Percentiles rank a stretch among this genome's conserved stretches.
phyloP scores from a whole-genome alignment of 1,140 invertebrate species.

The Portunus trituberculatus region DNA sequence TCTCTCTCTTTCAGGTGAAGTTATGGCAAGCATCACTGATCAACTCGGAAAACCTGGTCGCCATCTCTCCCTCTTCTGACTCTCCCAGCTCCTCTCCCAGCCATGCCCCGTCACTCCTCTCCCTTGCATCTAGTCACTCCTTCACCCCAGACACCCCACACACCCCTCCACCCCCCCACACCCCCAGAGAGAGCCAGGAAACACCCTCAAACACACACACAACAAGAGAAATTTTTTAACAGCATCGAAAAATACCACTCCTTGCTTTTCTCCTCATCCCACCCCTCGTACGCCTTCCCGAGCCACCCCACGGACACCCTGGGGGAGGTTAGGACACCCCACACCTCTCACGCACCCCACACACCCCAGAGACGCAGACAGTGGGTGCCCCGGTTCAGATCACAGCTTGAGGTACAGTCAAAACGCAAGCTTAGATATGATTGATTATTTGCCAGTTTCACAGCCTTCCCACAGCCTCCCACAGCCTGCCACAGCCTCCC shows the following conservation, averaged over 20 bases:
- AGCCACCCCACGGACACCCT: conserved; percentile 25
- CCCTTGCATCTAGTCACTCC: conserved; percentile 36
- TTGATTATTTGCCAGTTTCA: not conserved
- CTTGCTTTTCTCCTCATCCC: not conserved
- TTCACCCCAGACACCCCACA: conserved; percentile 1
- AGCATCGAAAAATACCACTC: conserved; percentile 35
- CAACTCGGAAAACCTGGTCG: not conserved
- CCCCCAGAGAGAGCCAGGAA: not conserved
- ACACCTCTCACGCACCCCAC: too few species aligned
- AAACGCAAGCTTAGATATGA: conserved; percentile 54
- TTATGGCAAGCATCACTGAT: conserved; percentile 66
- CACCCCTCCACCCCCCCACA: not conserved
- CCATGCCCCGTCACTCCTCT: conserved; percentile 49
- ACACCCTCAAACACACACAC: too few species aligned
- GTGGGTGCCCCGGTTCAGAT: conserved; percentile 68
- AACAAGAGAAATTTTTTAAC: too few species aligned
- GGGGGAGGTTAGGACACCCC: not conserved
- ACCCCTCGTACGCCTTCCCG: too few species aligned
- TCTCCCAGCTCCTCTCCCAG: not conserved
- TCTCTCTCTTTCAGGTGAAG: conserved; percentile 47
- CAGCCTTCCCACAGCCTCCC: not conserved
- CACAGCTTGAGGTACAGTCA: conserved; percentile 60
- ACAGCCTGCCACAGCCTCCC: not conserved
- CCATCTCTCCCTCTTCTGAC: not conserved
- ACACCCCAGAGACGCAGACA: conserved; percentile 55